Evolutionary conservation across 2,113 vertebrate species (phyloP).

Genomic region (Xyliphius kryptos): DNA sequence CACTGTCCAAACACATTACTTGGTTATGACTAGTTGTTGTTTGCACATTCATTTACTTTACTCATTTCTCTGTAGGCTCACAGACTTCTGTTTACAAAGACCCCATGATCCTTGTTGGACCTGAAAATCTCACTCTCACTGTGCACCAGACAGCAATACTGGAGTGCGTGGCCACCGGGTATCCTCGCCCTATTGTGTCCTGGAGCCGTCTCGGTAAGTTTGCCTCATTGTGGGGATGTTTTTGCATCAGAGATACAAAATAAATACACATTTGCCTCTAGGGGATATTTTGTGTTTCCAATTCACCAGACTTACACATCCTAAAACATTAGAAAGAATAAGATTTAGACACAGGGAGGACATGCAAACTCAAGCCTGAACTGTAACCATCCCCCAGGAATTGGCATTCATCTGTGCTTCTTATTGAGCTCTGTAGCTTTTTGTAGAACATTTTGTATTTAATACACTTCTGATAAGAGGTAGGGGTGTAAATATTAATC

Average conservation of each 20-base stretch:
- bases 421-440: no score
- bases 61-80: constrained; percentile 63
- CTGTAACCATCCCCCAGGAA: no score
- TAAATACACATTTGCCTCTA: no score
- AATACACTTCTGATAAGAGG: no score
- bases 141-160: constrained; percentile 96
- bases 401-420: no score
- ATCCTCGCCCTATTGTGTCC: constrained; percentile 95
- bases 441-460: no score
- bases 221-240: not conserved
- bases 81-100: constrained; percentile 91
- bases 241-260: not conserved
- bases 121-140: constrained; percentile 95
- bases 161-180: constrained; percentile 96
- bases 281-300: no score
- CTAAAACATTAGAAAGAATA: no score
- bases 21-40: not conserved
- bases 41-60: constrained; percentile 15
- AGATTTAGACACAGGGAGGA: no score
- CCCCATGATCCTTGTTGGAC: constrained; percentile 89
- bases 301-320: no score
- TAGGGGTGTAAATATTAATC: no score
- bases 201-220: constrained; percentile 96
- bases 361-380: no score
- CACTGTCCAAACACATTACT: constrained; percentile 1